Evolutionary conservation across 2,113 vertebrate genomes (phyloP).

Genomic region (Atractosteus spatula): DNA sequence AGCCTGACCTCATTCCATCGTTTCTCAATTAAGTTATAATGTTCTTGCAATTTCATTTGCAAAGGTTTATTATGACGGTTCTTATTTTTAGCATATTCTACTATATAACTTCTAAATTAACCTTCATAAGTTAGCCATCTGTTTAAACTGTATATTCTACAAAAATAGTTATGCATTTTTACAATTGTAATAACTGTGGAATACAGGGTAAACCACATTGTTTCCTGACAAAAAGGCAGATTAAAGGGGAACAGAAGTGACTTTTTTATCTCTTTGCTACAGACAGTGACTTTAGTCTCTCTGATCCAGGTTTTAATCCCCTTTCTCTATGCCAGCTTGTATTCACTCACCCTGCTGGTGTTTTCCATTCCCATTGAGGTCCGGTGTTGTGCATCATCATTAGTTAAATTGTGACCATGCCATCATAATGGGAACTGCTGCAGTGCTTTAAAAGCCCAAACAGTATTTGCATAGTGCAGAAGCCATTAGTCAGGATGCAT

Average conservation of each 20-base stretch:
- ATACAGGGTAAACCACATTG: constrained; percentile 4
- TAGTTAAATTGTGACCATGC: constrained; percentile 40
- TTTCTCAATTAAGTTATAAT: too few relatives aligned
- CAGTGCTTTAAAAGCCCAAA: too few relatives aligned
- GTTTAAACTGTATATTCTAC: neutral
- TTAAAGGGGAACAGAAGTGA: neutral
- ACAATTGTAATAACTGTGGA: constrained; percentile 1
- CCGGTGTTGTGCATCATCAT: constrained; percentile 51
- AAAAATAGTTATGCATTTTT: neutral
- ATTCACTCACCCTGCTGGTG: constrained; percentile 48
- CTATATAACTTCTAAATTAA: too few relatives aligned
- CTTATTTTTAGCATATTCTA: too few relatives aligned
- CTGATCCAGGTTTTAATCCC: constrained; percentile 49
- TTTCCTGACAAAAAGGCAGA: constrained; percentile 7
- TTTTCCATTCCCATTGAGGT: constrained; percentile 41
- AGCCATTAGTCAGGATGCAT: too few relatives aligned
- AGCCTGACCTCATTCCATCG: too few relatives aligned
- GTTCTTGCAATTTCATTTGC: too few relatives aligned
- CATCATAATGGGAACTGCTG: too few relatives aligned
- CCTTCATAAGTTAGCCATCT: too few relatives aligned
- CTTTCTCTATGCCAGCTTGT: constrained; percentile 44
- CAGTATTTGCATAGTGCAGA: too few relatives aligned
- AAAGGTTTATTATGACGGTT: too few relatives aligned
- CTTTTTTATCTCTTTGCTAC: constrained; percentile 6
- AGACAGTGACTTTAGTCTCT: neutral